phyloP scores from a whole-genome alignment of 2,888 invertebrate genomes.

The Amphipoea oculea region DNA sequence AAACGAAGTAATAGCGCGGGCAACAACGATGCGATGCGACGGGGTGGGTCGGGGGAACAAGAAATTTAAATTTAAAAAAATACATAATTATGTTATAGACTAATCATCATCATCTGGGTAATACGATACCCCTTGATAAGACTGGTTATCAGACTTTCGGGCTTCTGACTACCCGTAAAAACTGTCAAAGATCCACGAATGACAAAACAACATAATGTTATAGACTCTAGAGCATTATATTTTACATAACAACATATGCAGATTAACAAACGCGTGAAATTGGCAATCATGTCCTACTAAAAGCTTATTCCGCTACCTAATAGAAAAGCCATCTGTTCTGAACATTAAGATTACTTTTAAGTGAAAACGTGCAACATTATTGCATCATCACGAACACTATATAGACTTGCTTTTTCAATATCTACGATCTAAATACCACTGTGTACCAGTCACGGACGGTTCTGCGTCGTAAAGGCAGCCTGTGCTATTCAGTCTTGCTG shows the following conservation, averaged over 20 bases:
- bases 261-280: background rate
- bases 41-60: too few relatives aligned
- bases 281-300: constrained; percentile 9
- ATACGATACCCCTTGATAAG: too few relatives aligned
- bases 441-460: constrained; percentile 56
- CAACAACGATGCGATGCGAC: too few relatives aligned
- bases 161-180: too few relatives aligned
- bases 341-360: constrained; percentile 34
- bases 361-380: constrained; percentile 41
- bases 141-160: too few relatives aligned
- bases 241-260: background rate
- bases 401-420: constrained; percentile 37
- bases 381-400: constrained; percentile 30
- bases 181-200: too few relatives aligned
- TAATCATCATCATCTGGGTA: too few relatives aligned
- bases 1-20: too few relatives aligned
- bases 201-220: too few relatives aligned
- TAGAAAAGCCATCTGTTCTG: constrained; percentile 24
- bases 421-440: constrained; percentile 57
- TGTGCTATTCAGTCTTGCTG: constrained; percentile 22
- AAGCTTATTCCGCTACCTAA: constrained; percentile 15
- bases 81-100: too few relatives aligned
- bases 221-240: background rate
- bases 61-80: too few relatives aligned
- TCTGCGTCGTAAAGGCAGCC: constrained; percentile 19